Evolutionary conservation across 2,888 invertebrate species (phyloP).

Genomic region (Eubasilissa splendida): DNA sequence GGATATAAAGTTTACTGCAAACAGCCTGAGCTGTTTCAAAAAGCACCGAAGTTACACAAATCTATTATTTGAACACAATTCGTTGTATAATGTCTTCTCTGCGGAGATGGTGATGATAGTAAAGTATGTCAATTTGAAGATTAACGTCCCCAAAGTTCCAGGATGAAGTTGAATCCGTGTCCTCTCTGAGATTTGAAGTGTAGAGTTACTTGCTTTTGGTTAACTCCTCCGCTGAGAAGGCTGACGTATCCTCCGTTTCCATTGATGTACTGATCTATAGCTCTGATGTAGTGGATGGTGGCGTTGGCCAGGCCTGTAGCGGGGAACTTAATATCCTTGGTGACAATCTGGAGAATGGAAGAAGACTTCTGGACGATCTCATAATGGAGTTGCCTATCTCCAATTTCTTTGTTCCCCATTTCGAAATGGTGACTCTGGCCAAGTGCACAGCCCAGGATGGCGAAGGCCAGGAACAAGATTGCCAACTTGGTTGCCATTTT

Average conservation of each 20-base stretch:
- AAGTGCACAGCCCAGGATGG: constrained; percentile 44
- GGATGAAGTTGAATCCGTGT: constrained; percentile 66
- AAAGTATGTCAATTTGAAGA: not conserved
- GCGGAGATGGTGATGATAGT: too few relatives aligned
- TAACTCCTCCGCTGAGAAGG: constrained; percentile 65
- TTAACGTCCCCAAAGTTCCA: constrained; percentile 64
- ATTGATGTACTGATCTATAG: constrained; percentile 65
- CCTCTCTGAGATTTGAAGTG: constrained; percentile 67
- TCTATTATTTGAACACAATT: too few relatives aligned
- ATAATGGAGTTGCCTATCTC: constrained; percentile 59
- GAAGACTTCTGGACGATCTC: constrained; percentile 60
- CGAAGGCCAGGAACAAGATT: constrained; percentile 50
- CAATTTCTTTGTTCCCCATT: constrained; percentile 58
- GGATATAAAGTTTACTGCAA: too few relatives aligned
- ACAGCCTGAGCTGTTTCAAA: too few relatives aligned
- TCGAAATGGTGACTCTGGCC: constrained; percentile 59
- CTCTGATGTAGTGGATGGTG: constrained; percentile 64
- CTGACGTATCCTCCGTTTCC: constrained; percentile 68
- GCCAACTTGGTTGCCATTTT: constrained; percentile 33
- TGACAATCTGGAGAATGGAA: constrained; percentile 60
- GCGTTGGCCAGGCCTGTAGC: constrained; percentile 53
- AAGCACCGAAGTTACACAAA: too few relatives aligned
- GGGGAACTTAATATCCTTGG: constrained; percentile 60
- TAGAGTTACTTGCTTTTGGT: constrained; percentile 62
- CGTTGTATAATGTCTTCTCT: not conserved